Base-by-base conservation (phyloP, 2,113 vertebrate genomes). In the Chamaea fasciata region DNA sequence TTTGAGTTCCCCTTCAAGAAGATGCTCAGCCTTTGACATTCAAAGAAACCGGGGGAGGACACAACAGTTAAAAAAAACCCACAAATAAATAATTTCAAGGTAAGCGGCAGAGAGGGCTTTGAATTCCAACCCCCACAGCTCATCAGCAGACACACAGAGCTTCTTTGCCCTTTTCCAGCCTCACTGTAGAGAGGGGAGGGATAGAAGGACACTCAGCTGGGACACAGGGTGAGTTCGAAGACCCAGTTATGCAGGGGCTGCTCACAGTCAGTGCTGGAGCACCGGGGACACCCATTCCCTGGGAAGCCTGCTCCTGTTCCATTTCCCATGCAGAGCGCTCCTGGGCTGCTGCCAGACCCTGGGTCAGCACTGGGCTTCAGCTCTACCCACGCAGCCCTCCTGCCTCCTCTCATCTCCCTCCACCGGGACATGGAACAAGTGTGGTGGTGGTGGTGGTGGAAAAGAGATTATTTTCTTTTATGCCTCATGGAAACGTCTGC, bases 111-210 rank as follows among this genome's bases (percentile, higher is more conserved):
- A 73, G 21, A 69, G 21, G 7, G 33, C 47, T 91, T 78, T 44
- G 11, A 37, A 82, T 57, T 91, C 64, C 33, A 8, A 42, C 37
- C 71, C 35, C 7, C 62, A 87, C 9, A 55, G 50, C 74, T 71
- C 68, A 91, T 90, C 64, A 71, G 39, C 12, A 39, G 23, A 42
- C 21, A 31, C 37, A 41, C 11, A 20, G 15, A 79, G 9, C 39
- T 71, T 88, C 64, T 63, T n/a, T 47, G 52, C 50, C 30, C 44
- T 91, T 93, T 97, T 91, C 82, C 91, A 94, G 73, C 57, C 91
- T 69, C 11, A 3, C 46, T 77, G 33, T 24, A 90, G 56, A 69
- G 31, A 46, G 28, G 39, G 24, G 30, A 47, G 20, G 50, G 86
- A 5, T 23, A 20, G 41, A 44, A 94, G 35, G 35, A 94, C 67